These are phyloP conservation scores for Catalaphyllia jardinei DNA, from an alignment of 64 coral and sea anemone species.

Conservation along the genomic window DNA sequence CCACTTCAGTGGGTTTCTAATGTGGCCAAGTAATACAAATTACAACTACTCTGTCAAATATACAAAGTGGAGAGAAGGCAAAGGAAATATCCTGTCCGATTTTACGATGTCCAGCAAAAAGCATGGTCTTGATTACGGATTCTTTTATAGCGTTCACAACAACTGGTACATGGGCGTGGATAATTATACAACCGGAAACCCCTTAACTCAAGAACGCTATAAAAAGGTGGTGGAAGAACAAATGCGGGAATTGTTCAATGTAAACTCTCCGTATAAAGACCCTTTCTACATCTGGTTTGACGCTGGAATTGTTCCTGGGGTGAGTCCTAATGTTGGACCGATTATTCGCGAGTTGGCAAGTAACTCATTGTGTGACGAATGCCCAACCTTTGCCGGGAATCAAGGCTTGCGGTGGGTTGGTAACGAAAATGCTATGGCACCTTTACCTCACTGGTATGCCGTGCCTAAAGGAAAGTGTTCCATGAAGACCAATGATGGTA, in stretches of 20 bases:
- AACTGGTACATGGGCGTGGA: constrained; percentile 91
- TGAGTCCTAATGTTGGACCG: constrained; percentile 76
- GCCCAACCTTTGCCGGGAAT: constrained; percentile 72
- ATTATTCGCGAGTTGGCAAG: constrained; percentile 65
- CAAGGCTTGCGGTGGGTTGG: constrained; percentile 89
- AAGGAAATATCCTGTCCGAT: constrained; percentile 68
- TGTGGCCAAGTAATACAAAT: constrained; percentile 74
- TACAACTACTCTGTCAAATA: constrained; percentile 82
- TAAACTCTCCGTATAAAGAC: constrained; percentile 55
- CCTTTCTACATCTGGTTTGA: constrained; percentile 95
- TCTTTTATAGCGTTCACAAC: constrained; percentile 78
- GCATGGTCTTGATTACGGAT: constrained; percentile 63
- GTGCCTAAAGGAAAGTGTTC: constrained; percentile 76
- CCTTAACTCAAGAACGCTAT: constrained; percentile 43
- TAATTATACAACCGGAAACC: constrained; percentile 37
- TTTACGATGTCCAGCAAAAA: constrained; percentile 76
- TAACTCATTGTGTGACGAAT: constrained; percentile 82
- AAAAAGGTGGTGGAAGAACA: constrained; percentile 56
- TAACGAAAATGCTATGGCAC: constrained; percentile 77
- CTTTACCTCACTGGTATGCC: constrained; percentile 87
- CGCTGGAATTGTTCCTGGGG: constrained; percentile 58
- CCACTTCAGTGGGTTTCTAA: constrained; percentile 86
- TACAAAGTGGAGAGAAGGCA: constrained; percentile 77
- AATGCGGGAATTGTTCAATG: constrained; percentile 59
- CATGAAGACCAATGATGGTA: constrained; percentile 57